Base-by-base conservation (phyloP, 1,140 invertebrate species). In the Psix sp. region DNA sequence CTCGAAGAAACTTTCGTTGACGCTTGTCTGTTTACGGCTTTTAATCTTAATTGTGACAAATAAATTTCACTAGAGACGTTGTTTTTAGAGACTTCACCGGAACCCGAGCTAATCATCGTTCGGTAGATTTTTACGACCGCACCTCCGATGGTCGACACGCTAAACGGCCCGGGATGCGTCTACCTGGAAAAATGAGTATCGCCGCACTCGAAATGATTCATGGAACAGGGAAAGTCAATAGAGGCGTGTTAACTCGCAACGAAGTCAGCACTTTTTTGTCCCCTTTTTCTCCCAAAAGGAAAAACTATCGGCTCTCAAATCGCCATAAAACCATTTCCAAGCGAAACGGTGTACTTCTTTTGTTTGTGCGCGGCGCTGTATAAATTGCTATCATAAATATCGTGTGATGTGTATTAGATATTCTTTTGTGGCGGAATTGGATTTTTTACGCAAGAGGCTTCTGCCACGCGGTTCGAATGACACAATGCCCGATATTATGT, bases 151-250 rank as follows among this genome's bases (percentile, higher is more conserved):
- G 45, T 15, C 5, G 15, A 21, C 45, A 35, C 11, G n/a, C n/a
- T 36, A 15, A 60, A 40, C 33, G 46, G 35, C 13, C 45, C 17
- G 39, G 20, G 46, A 51, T 49, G 52, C 29, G 18, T 39, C 29
- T 73, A 73, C 70, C 70, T 66, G 70, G 54, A 65, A 63, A 63
- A 72, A 68, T 76, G 45, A 68, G 67, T 48, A 70, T 65, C 20
- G 49, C 29, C 39, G 42, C 54, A 62, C 42, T 60, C 42, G 33
- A 60, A 65, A 77, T 51, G 26, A 46, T 45, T 62, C 74, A 62
- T 35, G 17, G 52, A 62, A 48, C 17, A 35, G 42, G 39, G 35
- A 66, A 71, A 65, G 63, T 65, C 65, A 73, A 66, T 42, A 57
- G 39, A 67, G 49, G 24, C 16, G 46, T 21, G 35, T 57, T 67